Base-by-base conservation (phyloP, 1,140 invertebrate species). In the Drosophila prosaltans region DNA sequence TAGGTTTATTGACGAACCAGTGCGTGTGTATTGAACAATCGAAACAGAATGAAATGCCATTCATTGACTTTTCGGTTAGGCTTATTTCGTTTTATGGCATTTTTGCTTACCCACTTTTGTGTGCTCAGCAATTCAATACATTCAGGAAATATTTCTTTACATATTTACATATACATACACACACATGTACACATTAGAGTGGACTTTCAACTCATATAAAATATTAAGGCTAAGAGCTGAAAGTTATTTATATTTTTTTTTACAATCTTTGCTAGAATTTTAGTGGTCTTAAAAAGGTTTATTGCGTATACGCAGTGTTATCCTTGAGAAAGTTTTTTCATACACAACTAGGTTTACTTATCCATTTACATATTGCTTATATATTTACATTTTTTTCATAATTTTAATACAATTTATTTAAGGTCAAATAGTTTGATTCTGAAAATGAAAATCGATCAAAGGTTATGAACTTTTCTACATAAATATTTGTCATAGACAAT, bases 31-130 rank as follows among this genome's bases (percentile, higher is more conserved):
- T 58, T 21, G 45, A 76, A 82, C 83, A 88, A 82, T 82, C 62
- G 74, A 81, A 81, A 55, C 54, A 68, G 55, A 88, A 80, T 81
- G 82, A 88, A 80, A 65, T 72, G 64, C 72, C 78, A 81, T 86
- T 82, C 78, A 81, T 86, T 82, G 82, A 88, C 82, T 85, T 85
- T 68, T 74, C 70, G 75, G 55, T 73, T 70, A 69, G 83, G 79
- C 83, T 88, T 86, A 83, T 88, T 72, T 79, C 79, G 62, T 71
- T 86, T 83, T 80, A 83, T 77, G 72, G 67, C 72, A 74, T 77
- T 82, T 77, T 69, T 63, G 66, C 57, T 71, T 72, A 65, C 72
- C 77, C 61, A 70, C 65, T 69, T 69, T 78, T 71, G 74, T 81
- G 70, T 61, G 69, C 70, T 57, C 58, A 82, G 78, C 61, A 65